These are phyloP conservation scores for Drosophila pachea DNA, from an alignment of 1,140 invertebrate genomes.

Conservation along the genomic window DNA sequence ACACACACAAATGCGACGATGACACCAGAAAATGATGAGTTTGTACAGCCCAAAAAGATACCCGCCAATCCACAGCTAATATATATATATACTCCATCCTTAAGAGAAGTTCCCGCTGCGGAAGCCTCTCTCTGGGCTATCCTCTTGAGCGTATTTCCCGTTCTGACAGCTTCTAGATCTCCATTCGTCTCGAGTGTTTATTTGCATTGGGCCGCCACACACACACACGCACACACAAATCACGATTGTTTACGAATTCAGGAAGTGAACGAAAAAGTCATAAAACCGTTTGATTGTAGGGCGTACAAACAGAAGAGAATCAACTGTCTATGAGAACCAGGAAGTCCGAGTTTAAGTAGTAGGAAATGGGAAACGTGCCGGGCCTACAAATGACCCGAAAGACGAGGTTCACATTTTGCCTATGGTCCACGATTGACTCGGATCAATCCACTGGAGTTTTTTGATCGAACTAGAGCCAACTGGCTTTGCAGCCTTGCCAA, in stretches of 20 bases:
- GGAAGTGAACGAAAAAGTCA: slow-evolving; percentile 52
- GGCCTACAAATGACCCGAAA: not conserved
- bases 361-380: not conserved
- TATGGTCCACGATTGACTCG: not conserved
- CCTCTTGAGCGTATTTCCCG: slow-evolving; percentile 24
- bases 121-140: not conserved
- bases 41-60: not conserved
- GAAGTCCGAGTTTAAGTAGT: slow-evolving; percentile 38
- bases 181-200: slow-evolving; percentile 51
- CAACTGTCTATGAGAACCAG: slow-evolving; percentile 26
- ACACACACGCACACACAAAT: not conserved
- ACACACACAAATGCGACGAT: slow-evolving; percentile 13
- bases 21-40: slow-evolving; percentile 17
- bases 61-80: too few relatives aligned
- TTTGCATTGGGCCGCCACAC: slow-evolving; percentile 41
- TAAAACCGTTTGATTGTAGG: slow-evolving; percentile 43
- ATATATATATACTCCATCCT: too few relatives aligned
- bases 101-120: not conserved
- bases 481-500: too few relatives aligned
- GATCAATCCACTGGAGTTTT: too few relatives aligned
- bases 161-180: slow-evolving; percentile 13
- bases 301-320: slow-evolving; percentile 18
- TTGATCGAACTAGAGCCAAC: too few relatives aligned
- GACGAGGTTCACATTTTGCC: not conserved
- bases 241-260: slow-evolving; percentile 41